Percentiles rank a stretch among this genome's conserved stretches.
These are phyloP conservation scores for Pterostichus niger DNA, from an alignment of 2,888 invertebrate species.

Conservation along the genomic window DNA sequence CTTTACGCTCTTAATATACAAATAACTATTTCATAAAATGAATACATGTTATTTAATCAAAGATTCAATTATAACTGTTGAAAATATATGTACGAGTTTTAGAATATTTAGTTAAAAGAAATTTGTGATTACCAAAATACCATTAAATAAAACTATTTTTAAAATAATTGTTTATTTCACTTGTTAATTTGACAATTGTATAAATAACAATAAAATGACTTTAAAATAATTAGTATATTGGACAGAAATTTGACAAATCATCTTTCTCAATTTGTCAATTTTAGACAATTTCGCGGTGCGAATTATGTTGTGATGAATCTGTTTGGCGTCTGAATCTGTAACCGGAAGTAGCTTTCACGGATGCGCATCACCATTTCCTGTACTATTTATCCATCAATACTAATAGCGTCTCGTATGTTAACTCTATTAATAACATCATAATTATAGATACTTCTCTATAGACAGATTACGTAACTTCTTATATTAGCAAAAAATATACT, in stretches of 20 bases:
- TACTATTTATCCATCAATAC: conserved; percentile 46
- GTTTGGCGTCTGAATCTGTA: conserved; percentile 23
- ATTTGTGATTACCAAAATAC: no score
- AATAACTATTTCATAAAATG: no score
- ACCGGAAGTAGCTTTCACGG: conserved; percentile 55
- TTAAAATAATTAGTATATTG: not conserved
- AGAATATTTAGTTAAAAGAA: no score
- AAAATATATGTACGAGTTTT: no score
- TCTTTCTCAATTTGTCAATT: not conserved
- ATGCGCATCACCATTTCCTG: conserved; percentile 53
- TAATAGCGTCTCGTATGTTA: conserved; percentile 27
- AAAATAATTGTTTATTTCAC: no score
- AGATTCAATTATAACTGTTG: no score
- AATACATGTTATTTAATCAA: no score
- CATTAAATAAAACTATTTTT: no score
- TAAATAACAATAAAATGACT: no score
- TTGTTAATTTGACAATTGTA: no score
- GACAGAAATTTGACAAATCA: no score
- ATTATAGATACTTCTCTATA: not conserved
- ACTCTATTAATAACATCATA: conserved; percentile 39
- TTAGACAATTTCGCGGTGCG: not conserved
- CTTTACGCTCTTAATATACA: no score
- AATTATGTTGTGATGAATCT: not conserved
- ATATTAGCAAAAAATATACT: not conserved
- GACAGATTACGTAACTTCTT: conserved; percentile 3